These are phyloP conservation scores for Dasypolia templi DNA, from an alignment of 2,888 invertebrate species.

Conservation along the genomic window DNA sequence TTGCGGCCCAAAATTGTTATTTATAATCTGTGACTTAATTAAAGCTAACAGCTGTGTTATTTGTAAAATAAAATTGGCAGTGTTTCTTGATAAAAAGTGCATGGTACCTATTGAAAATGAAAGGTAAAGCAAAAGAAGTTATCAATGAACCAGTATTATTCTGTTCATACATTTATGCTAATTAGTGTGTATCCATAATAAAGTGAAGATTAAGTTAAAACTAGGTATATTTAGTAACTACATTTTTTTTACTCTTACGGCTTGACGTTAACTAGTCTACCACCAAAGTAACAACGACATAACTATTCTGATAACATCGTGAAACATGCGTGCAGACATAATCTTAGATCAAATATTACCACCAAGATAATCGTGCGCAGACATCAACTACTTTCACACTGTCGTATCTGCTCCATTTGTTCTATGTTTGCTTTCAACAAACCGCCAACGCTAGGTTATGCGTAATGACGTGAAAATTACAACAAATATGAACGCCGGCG, in stretches of 20 bases:
- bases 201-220: no score
- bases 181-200: no score
- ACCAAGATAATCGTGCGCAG: conserved; percentile 39
- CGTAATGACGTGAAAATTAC: conserved; percentile 88
- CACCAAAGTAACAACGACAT: not conserved
- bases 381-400: conserved; percentile 48
- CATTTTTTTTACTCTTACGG: no score
- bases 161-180: no score
- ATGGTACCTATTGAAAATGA: no score
- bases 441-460: conserved; percentile 77
- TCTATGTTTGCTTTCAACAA: conserved; percentile 83
- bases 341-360: conserved; percentile 46
- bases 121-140: no score
- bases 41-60: conserved; percentile 23
- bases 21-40: conserved; percentile 55
- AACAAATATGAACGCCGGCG: conserved; percentile 76
- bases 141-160: no score
- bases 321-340: conserved; percentile 36
- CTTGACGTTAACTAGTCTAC: not conserved
- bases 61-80: no score
- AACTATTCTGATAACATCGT: conserved; percentile 9
- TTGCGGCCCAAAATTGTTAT: conserved; percentile 45
- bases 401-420: conserved; percentile 67
- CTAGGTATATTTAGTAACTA: no score
- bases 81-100: no score